Conservation (phyloP, 2,888 invertebrate species). For the Blastobasis lacticolella region DNA sequence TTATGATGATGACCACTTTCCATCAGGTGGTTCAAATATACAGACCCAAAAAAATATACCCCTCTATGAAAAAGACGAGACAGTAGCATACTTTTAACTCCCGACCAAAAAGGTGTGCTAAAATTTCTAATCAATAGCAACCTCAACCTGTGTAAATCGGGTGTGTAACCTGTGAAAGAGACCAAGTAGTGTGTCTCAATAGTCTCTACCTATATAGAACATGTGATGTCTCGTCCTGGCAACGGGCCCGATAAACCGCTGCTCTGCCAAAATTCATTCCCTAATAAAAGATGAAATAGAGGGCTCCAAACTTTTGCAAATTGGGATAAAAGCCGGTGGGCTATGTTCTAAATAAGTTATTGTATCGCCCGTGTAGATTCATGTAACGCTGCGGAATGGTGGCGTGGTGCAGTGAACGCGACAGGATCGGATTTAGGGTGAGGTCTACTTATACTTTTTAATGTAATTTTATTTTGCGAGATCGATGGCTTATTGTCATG, state of each 20-base stretch:
- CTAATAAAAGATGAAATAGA: slow-evolving; percentile 17
- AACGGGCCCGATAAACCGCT: not conserved
- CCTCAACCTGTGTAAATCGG: not conserved
- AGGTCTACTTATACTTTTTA: too few relatives aligned
- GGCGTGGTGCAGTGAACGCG: too few relatives aligned
- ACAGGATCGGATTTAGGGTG: too few relatives aligned
- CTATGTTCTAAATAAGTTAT: slow-evolving; percentile 30
- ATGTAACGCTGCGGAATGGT: slow-evolving; percentile 19
- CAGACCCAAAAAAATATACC: too few relatives aligned
- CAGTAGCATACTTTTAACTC: not conserved
- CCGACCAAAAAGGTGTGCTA: not conserved
- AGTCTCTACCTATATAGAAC: not conserved
- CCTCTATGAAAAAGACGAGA: too few relatives aligned
- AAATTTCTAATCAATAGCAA: not conserved
- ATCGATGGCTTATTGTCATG: too few relatives aligned
- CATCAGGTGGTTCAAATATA: too few relatives aligned
- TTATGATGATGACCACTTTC: too few relatives aligned
- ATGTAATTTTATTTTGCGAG: too few relatives aligned
- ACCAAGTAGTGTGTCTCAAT: not conserved
- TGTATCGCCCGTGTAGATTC: slow-evolving; percentile 17
- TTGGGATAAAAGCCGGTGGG: slow-evolving; percentile 30
- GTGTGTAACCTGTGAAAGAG: not conserved
- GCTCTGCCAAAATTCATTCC: not conserved
- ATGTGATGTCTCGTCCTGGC: not conserved
- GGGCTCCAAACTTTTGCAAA: slow-evolving; percentile 27